Evolutionary conservation across 2,797 vertebrate genomes (phyloP), one percentile per base, ranked within the genome.

Genomic region (Anisognathus igniventris): DNA sequence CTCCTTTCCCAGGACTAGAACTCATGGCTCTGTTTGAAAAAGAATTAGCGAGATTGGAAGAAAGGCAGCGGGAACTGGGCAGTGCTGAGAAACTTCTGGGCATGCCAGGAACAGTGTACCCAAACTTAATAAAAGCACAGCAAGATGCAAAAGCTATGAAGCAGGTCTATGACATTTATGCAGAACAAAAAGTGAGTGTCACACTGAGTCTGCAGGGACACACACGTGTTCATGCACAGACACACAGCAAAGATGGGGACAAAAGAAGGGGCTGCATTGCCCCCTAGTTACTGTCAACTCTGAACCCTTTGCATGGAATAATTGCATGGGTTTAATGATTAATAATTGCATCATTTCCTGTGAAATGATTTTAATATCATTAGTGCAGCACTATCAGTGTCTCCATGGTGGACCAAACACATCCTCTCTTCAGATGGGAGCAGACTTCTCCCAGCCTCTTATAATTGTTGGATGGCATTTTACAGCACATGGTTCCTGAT

Each of bases 1-100:
- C 28, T 90, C 33, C 58, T 17, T 78, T 82, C 12, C 70, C 37
- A 99, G 99, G 99, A 24, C 31, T 98, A 22, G 96, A 96, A 5
- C 97, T 99, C 21, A 95, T 99, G 96, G 95, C 12, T 19, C 23
- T 58, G 18, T 99, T 98, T 86, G 98, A 99, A 80, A 96, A 71
- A n/a, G 98, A 99, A 60, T 88, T 99, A 76, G 88, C 97, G 25
- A 98, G 86, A 40, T 96, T 98, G 12, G 98, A 99, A 79, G 86
- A 96, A 77, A 97, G n/a, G 60, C 95, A 93, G 1, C 98, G 98
- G 93, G 98, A 99, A 47, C 92, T 99, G 78, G 97, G 97, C 14
- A 98, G 98, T 44, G 98, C 98, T 6, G 98, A 99, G 96, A 99
- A 99, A 83, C 98, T 99, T 76, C 98, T 99, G 53, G 98, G 98